phyloP scores from a whole-genome alignment of 1,140 invertebrate genomes.

The Panagrolaimus sp. region DNA sequence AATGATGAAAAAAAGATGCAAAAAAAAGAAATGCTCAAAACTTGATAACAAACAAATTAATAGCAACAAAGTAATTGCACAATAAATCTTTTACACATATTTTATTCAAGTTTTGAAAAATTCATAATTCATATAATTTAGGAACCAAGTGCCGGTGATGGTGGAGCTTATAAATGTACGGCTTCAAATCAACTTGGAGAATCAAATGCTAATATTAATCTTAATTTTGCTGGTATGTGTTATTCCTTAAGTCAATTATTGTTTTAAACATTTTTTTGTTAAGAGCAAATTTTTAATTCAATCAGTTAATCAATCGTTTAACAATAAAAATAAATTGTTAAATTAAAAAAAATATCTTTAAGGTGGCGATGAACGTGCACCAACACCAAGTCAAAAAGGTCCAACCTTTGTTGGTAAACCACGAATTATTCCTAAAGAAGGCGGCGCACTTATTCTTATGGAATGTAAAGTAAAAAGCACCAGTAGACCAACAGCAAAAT shows the following conservation, averaged over 20 bases:
- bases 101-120: too few relatives aligned
- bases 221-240: constrained; percentile 89
- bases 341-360: constrained; percentile 56
- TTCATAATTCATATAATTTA: constrained; percentile 45
- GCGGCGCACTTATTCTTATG: constrained; percentile 82
- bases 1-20: too few relatives aligned
- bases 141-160: constrained; percentile 87
- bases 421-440: constrained; percentile 91
- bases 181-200: constrained; percentile 95
- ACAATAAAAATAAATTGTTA: too few relatives aligned
- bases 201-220: constrained; percentile 97
- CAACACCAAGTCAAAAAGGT: constrained; percentile 69
- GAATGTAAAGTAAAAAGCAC: constrained; percentile 87
- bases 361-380: constrained; percentile 70
- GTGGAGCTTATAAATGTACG: constrained; percentile 95
- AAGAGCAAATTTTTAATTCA: too few relatives aligned
- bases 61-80: too few relatives aligned
- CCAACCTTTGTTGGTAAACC: constrained; percentile 94
- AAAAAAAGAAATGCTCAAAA: too few relatives aligned
- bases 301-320: too few relatives aligned
- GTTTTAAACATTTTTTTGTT: background rate
- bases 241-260: too few relatives aligned
- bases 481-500: constrained; percentile 78
- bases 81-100: too few relatives aligned
- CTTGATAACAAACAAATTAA: too few relatives aligned